Conservation (phyloP, 2,113 vertebrate species). For the Trematomus loennbergii region DNA sequence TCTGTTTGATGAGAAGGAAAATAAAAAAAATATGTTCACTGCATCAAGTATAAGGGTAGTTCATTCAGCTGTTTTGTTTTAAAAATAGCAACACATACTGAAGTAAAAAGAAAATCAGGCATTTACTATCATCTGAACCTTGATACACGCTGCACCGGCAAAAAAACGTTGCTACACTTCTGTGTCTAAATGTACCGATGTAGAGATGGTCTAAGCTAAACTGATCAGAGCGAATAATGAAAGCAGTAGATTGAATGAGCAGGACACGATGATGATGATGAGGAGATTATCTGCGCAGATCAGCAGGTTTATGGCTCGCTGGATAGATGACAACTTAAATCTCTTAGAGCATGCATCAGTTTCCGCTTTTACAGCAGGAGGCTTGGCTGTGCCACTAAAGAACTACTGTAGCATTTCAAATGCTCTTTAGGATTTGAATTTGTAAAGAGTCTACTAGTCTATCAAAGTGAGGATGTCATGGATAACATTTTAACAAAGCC, state of each 20-base stretch:
- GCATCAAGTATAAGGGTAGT: neutral
- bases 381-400: neutral
- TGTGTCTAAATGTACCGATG: conserved; percentile 8
- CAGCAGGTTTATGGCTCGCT: conserved; percentile 55
- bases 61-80: neutral
- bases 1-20: neutral
- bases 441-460: neutral
- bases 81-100: neutral
- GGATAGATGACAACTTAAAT: conserved; percentile 61
- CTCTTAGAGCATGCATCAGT: conserved; percentile 38
- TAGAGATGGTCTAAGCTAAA: conserved; percentile 24
- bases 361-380: conserved; percentile 25
- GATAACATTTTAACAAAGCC: neutral
- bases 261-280: conserved; percentile 64
- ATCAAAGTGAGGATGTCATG: neutral
- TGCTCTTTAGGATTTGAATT: neutral
- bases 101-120: neutral
- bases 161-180: neutral
- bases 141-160: neutral
- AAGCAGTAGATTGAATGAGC: conserved; percentile 45
- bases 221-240: conserved; percentile 32
- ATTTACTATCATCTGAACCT: too few relatives aligned
- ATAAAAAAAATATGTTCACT: neutral
- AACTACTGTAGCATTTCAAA: neutral
- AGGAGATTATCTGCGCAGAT: conserved; percentile 62